Evolutionary conservation across 2,113 vertebrate genomes (phyloP).

Genomic region (Boleophthalmus pectinirostris): DNA sequence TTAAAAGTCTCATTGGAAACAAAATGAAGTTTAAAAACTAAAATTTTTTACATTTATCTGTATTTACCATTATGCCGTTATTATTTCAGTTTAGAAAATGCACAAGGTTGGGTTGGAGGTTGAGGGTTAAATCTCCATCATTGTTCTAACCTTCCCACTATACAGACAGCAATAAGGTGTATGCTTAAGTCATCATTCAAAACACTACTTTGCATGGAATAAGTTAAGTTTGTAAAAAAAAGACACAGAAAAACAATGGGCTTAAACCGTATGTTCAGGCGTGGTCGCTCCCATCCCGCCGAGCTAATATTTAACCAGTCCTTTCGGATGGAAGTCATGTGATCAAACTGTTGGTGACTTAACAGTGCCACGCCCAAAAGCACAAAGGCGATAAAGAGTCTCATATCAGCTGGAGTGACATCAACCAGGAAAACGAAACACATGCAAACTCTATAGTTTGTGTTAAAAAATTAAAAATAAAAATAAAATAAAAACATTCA

Average conservation of each 20-base stretch:
- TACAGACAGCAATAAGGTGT: not conserved
- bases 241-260: not conserved
- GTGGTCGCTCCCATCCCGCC: not conserved
- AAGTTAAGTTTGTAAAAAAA: constrained; percentile 35
- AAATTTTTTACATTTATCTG: too few relatives aligned
- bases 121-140: not conserved
- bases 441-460: not conserved
- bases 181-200: too few relatives aligned
- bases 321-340: not conserved
- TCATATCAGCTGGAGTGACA: not conserved
- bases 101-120: too few relatives aligned
- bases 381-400: constrained; percentile 9
- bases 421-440: not conserved
- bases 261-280: not conserved
- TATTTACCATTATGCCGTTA: too few relatives aligned
- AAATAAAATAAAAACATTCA: constrained; percentile 42
- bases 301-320: not conserved
- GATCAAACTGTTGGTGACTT: not conserved
- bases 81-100: too few relatives aligned
- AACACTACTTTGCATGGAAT: constrained; percentile 16
- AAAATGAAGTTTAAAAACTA: too few relatives aligned
- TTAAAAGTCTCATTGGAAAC: too few relatives aligned
- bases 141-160: not conserved
- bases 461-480: not conserved
- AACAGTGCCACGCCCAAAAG: not conserved